Evolutionary conservation across 2,888 invertebrate species (phyloP).

Genomic region (Patella pellucida): DNA sequence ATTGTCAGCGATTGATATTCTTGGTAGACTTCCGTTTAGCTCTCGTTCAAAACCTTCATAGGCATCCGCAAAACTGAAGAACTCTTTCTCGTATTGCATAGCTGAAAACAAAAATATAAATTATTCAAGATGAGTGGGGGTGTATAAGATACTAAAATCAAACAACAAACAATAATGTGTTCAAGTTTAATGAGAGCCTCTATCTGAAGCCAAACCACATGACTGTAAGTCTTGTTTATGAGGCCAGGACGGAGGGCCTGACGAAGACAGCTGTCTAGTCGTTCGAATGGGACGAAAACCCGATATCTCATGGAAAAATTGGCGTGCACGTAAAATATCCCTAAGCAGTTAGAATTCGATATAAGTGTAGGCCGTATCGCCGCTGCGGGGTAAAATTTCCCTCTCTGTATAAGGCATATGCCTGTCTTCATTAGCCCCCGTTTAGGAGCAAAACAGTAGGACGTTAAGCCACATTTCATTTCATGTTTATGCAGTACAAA

Average conservation of each 20-base stretch:
- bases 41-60: slow-evolving; percentile 21
- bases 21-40: slow-evolving; percentile 40
- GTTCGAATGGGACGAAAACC: too few species aligned
- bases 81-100: slow-evolving; percentile 39
- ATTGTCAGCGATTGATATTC: slow-evolving; percentile 33
- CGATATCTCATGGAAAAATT: too few species aligned
- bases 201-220: not conserved
- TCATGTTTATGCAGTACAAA: not conserved
- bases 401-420: too few species aligned
- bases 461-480: too few species aligned
- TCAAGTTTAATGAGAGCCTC: not conserved
- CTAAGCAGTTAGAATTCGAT: too few species aligned
- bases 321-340: too few species aligned
- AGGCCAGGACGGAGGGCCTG: too few species aligned
- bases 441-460: too few species aligned
- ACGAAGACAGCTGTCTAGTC: too few species aligned
- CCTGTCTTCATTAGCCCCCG: too few species aligned
- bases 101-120: slow-evolving; percentile 28
- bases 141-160: not conserved
- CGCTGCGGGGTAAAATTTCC: too few species aligned
- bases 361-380: too few species aligned
- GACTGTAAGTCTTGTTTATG: not conserved
- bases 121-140: not conserved
- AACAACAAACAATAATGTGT: not conserved
- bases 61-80: slow-evolving; percentile 43